phyloP scores from a whole-genome alignment of 2,888 invertebrate genomes.

The Caenorhabditis angaria region DNA sequence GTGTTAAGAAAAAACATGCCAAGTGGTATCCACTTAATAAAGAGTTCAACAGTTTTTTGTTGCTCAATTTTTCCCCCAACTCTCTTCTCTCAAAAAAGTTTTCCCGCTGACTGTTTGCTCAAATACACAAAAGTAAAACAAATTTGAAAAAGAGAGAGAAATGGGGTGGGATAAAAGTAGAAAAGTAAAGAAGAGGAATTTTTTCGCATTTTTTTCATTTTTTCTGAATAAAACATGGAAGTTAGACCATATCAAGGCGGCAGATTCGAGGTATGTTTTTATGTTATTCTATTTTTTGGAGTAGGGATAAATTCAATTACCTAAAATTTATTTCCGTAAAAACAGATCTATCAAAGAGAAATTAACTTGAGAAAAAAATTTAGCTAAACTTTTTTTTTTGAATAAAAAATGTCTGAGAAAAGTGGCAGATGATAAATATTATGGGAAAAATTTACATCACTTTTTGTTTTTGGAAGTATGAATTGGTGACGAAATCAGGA shows the following conservation, averaged over 20 bases:
- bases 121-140: slow-evolving; percentile 43
- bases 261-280: slow-evolving; percentile 51
- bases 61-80: not conserved
- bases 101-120: slow-evolving; percentile 16
- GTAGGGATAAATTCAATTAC: no score
- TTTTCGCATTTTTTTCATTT: slow-evolving; percentile 9
- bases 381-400: slow-evolving; percentile 1
- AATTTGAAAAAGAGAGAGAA: slow-evolving; percentile 20
- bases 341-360: no score
- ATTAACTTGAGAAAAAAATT: no score
- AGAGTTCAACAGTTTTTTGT: slow-evolving; percentile 42
- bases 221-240: slow-evolving; percentile 38
- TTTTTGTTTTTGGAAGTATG: no score
- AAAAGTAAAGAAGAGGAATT: slow-evolving; percentile 17
- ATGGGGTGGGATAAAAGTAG: slow-evolving; percentile 4
- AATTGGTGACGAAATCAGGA: no score
- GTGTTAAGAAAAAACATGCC: slow-evolving; percentile 18
- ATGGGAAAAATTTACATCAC: no score
- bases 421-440: no score
- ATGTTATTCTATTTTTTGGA: no score
- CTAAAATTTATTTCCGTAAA: no score
- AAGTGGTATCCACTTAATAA: slow-evolving; percentile 44
- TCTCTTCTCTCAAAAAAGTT: not conserved
- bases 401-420: no score
- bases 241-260: slow-evolving; percentile 57